These are phyloP conservation scores for Danaus chrysippus DNA, from an alignment of 2,888 invertebrate species.

Conservation along the genomic window DNA sequence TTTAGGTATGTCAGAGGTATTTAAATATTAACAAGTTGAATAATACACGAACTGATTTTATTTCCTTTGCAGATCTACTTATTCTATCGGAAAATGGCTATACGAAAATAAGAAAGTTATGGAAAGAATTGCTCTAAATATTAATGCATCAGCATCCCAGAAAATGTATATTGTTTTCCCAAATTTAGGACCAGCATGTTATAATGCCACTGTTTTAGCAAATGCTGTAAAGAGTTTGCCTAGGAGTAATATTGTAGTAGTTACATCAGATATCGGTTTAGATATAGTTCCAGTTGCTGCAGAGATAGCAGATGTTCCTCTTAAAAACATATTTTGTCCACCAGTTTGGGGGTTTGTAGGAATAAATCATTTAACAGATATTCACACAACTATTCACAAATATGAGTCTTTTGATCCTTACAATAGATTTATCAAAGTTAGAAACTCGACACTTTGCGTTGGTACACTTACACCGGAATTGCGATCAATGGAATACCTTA, in stretches of 20 bases:
- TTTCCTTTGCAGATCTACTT: slow-evolving; percentile 44
- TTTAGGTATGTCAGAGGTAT: slow-evolving; percentile 46
- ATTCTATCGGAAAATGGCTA: slow-evolving; percentile 63
- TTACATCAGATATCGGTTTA: slow-evolving; percentile 78
- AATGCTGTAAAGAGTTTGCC: slow-evolving; percentile 55
- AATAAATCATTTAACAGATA: slow-evolving; percentile 75
- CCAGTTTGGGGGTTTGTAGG: slow-evolving; percentile 83
- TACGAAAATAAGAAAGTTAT: slow-evolving; percentile 52
- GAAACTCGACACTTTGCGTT: slow-evolving; percentile 69
- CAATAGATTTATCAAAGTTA: slow-evolving; percentile 67
- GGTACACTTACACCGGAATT: slow-evolving; percentile 74
- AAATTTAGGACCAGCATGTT: slow-evolving; percentile 78
- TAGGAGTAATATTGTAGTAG: slow-evolving; percentile 74
- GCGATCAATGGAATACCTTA: slow-evolving; percentile 74
- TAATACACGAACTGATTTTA: background rate
- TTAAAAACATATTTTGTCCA: slow-evolving; percentile 76
- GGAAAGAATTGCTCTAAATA: slow-evolving; percentile 62
- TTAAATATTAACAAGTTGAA: background rate
- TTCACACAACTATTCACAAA: slow-evolving; percentile 73
- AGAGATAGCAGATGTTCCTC: slow-evolving; percentile 63
- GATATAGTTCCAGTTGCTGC: slow-evolving; percentile 61
- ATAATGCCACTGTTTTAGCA: slow-evolving; percentile 74
- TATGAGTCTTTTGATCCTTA: slow-evolving; percentile 74
- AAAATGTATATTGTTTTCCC: slow-evolving; percentile 74
- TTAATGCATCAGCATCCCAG: slow-evolving; percentile 70